These are phyloP conservation scores for Drosophila mettleri DNA, from an alignment of 2,888 invertebrate species.

Conservation along the genomic window DNA sequence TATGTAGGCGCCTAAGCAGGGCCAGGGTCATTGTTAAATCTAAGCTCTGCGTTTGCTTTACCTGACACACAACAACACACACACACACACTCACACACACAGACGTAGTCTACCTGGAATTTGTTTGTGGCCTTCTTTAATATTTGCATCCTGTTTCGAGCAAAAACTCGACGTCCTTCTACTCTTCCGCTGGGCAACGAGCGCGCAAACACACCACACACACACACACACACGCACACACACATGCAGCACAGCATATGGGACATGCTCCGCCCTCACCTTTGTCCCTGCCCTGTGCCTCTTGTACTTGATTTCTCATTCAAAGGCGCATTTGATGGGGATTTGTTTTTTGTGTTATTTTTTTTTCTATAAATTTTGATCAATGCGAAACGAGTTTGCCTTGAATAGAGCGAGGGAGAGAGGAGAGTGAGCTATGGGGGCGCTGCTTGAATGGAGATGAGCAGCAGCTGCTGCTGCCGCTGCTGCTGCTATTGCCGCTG, in stretches of 20 bases:
- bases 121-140: not conserved
- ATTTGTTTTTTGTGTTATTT: slow-evolving; percentile 12
- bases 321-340: slow-evolving; percentile 49
- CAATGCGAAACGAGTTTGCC: slow-evolving; percentile 35
- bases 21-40: slow-evolving; percentile 30
- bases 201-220: not conserved
- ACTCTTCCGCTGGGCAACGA: slow-evolving; percentile 64
- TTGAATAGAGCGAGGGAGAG: slow-evolving; percentile 2
- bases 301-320: slow-evolving; percentile 71
- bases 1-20: slow-evolving; percentile 26
- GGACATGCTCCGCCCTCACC: slow-evolving; percentile 26
- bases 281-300: not conserved
- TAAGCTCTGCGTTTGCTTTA: slow-evolving; percentile 21
- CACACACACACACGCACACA: slow-evolving; percentile 3
- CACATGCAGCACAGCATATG: slow-evolving; percentile 7
- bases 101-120: slow-evolving; percentile 48
- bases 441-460: slow-evolving; percentile 27
- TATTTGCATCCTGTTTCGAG: slow-evolving; percentile 70
- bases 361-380: slow-evolving; percentile 26
- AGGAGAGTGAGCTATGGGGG: not conserved
- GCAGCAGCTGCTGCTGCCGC: slow-evolving; percentile 16
- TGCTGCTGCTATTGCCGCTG: too few relatives aligned
- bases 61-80: slow-evolving; percentile 22
- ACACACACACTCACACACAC: slow-evolving; percentile 6
- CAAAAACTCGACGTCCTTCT: slow-evolving; percentile 70